Percentiles rank a stretch among this genome's conserved stretches.
Conservation (phyloP, 2,113 vertebrate species). For the Puffinus mauretanicus region DNA sequence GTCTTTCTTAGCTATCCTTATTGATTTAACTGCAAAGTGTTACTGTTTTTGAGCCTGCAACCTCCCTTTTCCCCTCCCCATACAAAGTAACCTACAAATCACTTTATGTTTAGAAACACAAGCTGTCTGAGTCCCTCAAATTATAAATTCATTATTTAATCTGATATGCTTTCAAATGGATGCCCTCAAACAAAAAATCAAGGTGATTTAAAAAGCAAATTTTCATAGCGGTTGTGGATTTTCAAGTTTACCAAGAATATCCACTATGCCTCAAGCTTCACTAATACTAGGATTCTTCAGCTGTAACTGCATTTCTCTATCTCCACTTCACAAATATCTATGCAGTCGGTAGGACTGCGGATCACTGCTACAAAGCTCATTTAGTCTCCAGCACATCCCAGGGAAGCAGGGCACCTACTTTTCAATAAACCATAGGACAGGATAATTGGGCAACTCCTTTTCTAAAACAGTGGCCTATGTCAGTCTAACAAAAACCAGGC, state of each 20-base stretch:
- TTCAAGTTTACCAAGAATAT: neutral
- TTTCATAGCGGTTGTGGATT: neutral
- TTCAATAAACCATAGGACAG: neutral
- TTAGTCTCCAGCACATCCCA: neutral
- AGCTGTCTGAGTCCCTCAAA: neutral
- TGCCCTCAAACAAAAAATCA: neutral
- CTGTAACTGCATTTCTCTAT: neutral
- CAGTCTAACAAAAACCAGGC: rapidly evolving
- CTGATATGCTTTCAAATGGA: neutral
- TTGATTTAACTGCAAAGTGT: neutral
- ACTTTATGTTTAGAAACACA: neutral
- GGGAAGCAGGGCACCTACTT: neutral
- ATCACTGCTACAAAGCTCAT: neutral
- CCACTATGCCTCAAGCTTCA: neutral
- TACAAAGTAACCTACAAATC: neutral
- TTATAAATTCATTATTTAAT: neutral
- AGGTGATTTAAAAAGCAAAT: neutral
- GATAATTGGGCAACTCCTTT: neutral
- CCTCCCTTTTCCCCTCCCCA: neutral
- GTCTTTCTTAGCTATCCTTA: neutral
- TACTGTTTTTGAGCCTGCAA: neutral
- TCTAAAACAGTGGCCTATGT: neutral
- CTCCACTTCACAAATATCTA: neutral
- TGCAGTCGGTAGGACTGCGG: neutral
- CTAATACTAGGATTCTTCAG: neutral